Conservation (phyloP, 1,140 invertebrate species). For the Neomicropteryx cornuta region DNA sequence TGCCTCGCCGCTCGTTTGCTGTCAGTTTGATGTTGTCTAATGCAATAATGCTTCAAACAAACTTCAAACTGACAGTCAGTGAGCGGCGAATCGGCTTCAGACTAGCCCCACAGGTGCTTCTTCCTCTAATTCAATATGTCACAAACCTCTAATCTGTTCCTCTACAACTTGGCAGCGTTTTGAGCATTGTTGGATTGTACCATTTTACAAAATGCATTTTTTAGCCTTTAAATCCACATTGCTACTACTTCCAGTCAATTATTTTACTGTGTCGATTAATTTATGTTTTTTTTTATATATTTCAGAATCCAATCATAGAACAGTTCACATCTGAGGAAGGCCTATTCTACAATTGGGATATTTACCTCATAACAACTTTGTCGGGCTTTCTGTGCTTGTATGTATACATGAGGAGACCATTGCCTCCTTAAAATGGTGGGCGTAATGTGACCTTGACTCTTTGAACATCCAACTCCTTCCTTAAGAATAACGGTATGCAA, state of each 20-base stretch:
- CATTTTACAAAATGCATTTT: background rate
- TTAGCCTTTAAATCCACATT: background rate
- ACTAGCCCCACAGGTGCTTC: no score
- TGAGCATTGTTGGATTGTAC: background rate
- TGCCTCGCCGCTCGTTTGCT: no score
- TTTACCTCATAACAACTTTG: slow-evolving; percentile 79
- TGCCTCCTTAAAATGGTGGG: no score
- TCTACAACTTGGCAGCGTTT: background rate
- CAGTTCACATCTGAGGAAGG: slow-evolving; percentile 52
- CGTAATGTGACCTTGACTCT: no score
- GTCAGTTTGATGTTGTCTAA: no score
- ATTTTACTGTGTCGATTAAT: background rate
- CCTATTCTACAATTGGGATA: slow-evolving; percentile 82
- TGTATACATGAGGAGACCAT: slow-evolving; percentile 63
- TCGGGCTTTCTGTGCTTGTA: slow-evolving; percentile 72
- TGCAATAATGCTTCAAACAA: no score
- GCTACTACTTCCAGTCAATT: background rate
- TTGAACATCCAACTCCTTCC: no score
- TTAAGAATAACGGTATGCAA: no score
- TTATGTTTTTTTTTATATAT: slow-evolving; percentile 22
- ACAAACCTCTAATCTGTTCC: no score
- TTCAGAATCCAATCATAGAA: slow-evolving; percentile 53
- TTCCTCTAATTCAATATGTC: no score
- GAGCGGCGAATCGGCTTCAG: no score
- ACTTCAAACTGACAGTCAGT: no score